phyloP scores from a whole-genome alignment of 2,797 vertebrate genomes.

The Paedocypris micromegethes region DNA sequence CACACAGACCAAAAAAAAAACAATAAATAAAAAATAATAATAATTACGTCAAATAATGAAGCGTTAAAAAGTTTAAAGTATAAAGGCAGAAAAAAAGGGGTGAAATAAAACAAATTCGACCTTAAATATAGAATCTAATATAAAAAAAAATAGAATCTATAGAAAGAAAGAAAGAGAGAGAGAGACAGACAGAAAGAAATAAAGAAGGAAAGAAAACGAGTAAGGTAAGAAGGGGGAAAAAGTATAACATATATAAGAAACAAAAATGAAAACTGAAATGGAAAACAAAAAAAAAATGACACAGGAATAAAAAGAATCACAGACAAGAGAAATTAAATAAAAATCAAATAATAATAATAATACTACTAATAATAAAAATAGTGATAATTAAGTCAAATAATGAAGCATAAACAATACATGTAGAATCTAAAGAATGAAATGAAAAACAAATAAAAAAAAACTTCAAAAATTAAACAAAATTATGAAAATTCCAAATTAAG shows the following conservation, averaged over 20 bases:
- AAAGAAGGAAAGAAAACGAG: slow-evolving; percentile 10
- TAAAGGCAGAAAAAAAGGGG: too few relatives aligned
- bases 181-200: neutral
- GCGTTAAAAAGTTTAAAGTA: neutral
- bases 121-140: neutral
- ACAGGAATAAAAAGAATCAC: neutral
- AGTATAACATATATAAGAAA: neutral
- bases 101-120: neutral
- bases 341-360: neutral
- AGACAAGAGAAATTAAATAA: neutral
- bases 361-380: too few relatives aligned
- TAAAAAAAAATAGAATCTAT: neutral
- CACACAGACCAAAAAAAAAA: too few relatives aligned
- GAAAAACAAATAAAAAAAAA: too few relatives aligned
- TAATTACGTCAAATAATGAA: too few relatives aligned
- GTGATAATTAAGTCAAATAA: too few relatives aligned
- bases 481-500: too few relatives aligned
- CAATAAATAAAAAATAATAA: too few relatives aligned
- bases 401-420: too few relatives aligned
- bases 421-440: too few relatives aligned
- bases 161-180: neutral
- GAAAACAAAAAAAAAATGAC: neutral
- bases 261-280: neutral
- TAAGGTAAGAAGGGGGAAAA: neutral
- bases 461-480: too few relatives aligned